Evolutionary conservation across 2,888 invertebrate species (phyloP), one percentile per base, ranked within the genome.

Genomic region (Hydroisotoma schaefferi): DNA sequence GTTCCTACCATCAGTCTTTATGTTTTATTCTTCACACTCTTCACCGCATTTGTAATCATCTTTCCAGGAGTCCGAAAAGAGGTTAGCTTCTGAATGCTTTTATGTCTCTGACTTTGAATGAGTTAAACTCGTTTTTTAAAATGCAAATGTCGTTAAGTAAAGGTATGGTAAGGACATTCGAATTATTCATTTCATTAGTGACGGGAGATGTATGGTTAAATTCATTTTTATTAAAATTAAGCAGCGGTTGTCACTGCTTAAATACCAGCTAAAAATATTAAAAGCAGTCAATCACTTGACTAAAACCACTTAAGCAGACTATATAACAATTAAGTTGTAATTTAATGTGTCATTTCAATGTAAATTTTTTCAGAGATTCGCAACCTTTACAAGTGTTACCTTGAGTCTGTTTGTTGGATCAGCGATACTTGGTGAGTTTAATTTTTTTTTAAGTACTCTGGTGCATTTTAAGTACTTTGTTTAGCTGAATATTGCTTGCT

Each of bases 61-160:
- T 90, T 97, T 79, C 97, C 97, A 55, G 98, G 98, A 69, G 88
- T 93, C 75, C 83, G 93, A 75, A 93, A 92, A 81, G 90, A 93
- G 87, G 92, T 91, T 77, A 81, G 78, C n/a, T n/a, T n/a, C n/a
- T n/a, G n/a, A n/a, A n/a, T n/a, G n/a, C n/a, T n/a, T n/a, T n/a
- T n/a, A n/a, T n/a, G n/a, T n/a, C n/a, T n/a, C n/a, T n/a, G n/a
- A n/a, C 33, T 33, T 33, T 8, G 33, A 33, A 33, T 33, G n/a
- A n/a, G n/a, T n/a, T n/a, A n/a, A n/a, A n/a, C n/a, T n/a, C n/a
- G n/a, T n/a, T n/a, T n/a, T n/a, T n/a, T n/a, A n/a, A n/a, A n/a
- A n/a, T n/a, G n/a, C n/a, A n/a, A n/a, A n/a, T n/a, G n/a, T n/a
- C n/a, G n/a, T n/a, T n/a, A n/a, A n/a, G n/a, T n/a, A n/a, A n/a